A percentile compares a stretch with the other conserved stretches of the same genome.
Evolutionary conservation across 2,113 vertebrate genomes (phyloP).

Genomic region (Caloenas nicobarica): DNA sequence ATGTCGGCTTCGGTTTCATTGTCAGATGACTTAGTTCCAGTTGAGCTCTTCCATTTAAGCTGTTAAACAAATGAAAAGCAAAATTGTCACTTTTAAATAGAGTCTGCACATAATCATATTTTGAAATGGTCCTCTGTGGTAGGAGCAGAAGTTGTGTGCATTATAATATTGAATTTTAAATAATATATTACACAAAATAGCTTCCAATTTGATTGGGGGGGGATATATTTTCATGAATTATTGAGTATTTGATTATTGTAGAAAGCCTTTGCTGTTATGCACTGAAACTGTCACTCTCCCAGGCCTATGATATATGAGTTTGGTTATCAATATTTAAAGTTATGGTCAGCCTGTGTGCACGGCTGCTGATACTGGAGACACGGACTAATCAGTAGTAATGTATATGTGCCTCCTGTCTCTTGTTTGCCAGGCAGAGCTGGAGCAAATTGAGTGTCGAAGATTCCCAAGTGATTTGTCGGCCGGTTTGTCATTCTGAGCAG

Average conservation of each 20-base stretch:
- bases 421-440: conserved; percentile 12
- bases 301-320: conserved; percentile 73
- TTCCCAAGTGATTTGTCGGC: conserved; percentile 43
- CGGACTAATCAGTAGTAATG: conserved; percentile 58
- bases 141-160: conserved; percentile 74
- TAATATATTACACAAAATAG: conserved; percentile 84
- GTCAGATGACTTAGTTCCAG: conserved; percentile 76
- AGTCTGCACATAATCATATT: conserved; percentile 77
- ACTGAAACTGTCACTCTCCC: conserved; percentile 74
- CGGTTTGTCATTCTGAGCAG: conserved; percentile 57
- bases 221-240: conserved; percentile 84
- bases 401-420: conserved; percentile 18
- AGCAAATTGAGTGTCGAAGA: conserved; percentile 24
- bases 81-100: conserved; percentile 83
- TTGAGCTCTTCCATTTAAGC: conserved; percentile 71
- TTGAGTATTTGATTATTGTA: conserved; percentile 81
- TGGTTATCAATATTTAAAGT: conserved; percentile 82
- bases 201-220: conserved; percentile 79
- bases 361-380: conserved; percentile 59
- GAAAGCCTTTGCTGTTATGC: conserved; percentile 76
- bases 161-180: conserved; percentile 85
- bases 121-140: conserved; percentile 70
- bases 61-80: conserved; percentile 81
- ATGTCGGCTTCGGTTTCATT: conserved; percentile 58
- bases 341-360: conserved; percentile 51